Evolutionary conservation across 2,888 invertebrate species (phyloP).

Genomic region (Temnothorax ravouxi): DNA sequence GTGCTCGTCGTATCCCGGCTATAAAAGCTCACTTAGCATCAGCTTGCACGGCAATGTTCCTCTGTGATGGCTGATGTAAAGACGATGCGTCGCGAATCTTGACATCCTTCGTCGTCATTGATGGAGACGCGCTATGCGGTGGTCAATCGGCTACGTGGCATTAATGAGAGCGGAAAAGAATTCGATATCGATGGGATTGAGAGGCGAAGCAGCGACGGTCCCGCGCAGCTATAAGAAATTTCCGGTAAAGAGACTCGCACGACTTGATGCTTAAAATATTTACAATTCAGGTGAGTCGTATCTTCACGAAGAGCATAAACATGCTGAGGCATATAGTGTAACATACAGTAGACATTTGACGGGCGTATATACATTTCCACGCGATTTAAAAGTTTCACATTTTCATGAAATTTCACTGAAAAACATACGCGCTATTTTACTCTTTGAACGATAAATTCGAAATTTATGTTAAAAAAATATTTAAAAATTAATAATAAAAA

Average conservation of each 20-base stretch:
- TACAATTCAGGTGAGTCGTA: constrained; percentile 28
- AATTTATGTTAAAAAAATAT: neutral
- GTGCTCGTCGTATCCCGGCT: constrained; percentile 70
- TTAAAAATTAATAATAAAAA: constrained; percentile 18
- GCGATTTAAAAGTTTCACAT: neutral
- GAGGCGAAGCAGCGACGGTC: neutral
- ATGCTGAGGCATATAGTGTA: neutral
- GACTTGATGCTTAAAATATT: neutral
- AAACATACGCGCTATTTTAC: neutral
- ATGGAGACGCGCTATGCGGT: neutral
- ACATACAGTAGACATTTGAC: neutral
- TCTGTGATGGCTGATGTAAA: constrained; percentile 77
- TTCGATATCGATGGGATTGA: constrained; percentile 10
- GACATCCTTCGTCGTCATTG: constrained; percentile 18
- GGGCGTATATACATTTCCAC: neutral
- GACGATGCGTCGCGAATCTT: constrained; percentile 67
- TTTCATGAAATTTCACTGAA: neutral
- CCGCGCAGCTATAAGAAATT: neutral
- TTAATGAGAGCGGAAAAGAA: constrained; percentile 9
- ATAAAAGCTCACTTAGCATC: constrained; percentile 83
- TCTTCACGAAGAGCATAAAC: constrained; percentile 16
- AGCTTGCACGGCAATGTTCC: constrained; percentile 80
- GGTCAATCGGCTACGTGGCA: neutral
- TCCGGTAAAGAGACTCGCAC: neutral
- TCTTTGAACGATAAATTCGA: neutral